phyloP scores from a whole-genome alignment of 2,888 invertebrate genomes.

The Leptothorax acervorum region DNA sequence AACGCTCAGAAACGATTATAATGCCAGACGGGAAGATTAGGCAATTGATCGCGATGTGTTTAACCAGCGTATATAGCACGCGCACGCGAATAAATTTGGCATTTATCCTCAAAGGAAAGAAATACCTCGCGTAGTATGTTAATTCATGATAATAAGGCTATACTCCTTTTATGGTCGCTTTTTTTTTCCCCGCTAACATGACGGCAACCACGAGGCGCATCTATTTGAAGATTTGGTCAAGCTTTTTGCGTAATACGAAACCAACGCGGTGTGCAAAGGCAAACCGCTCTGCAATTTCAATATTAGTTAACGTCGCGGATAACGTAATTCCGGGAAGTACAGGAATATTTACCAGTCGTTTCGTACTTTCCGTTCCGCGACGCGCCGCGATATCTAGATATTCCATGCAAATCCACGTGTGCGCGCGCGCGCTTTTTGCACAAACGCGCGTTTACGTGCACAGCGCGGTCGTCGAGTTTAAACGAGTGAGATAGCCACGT shows the following conservation, averaged over 20 bases:
- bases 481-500: not conserved
- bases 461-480: not conserved
- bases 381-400: slow-evolving; percentile 26
- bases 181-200: not conserved
- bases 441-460: slow-evolving; percentile 8
- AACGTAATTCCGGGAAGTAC: slow-evolving; percentile 31
- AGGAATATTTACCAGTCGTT: slow-evolving; percentile 9
- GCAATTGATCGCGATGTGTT: slow-evolving; percentile 33
- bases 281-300: slow-evolving; percentile 12
- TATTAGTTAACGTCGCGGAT: slow-evolving; percentile 32
- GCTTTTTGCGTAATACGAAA: slow-evolving; percentile 16
- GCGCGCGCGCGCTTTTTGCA: not conserved
- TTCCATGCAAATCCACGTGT: slow-evolving; percentile 23
- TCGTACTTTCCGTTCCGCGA: slow-evolving; percentile 13
- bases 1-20: slow-evolving; percentile 9
- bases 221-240: slow-evolving; percentile 25
- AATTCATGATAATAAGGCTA: slow-evolving; percentile 38
- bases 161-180: slow-evolving; percentile 3
- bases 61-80: not conserved
- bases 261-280: not conserved
- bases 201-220: not conserved
- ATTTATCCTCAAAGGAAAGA: slow-evolving; percentile 19
- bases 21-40: not conserved
- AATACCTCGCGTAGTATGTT: slow-evolving; percentile 23
- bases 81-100: slow-evolving; percentile 36